Base-by-base conservation (phyloP, 2,113 vertebrate genomes). In the Opisthocomus hoazin region DNA sequence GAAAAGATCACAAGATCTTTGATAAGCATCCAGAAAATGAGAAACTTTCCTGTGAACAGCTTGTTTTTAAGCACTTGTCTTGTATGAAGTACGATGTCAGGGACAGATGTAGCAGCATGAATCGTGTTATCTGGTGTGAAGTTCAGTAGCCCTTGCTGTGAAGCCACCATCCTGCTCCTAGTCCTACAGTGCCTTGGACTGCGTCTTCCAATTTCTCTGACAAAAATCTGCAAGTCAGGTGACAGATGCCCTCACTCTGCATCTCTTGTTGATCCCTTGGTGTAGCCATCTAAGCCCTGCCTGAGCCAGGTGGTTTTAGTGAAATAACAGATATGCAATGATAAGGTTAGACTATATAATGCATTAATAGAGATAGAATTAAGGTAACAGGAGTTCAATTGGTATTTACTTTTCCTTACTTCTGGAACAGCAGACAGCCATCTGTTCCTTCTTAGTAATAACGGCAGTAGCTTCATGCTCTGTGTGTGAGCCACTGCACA, bases 301-400 rank as follows among this genome's bases (percentile, higher is more conserved):
- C 15, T 5, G 54, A 80, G 10, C 10, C 45, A 32, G 15, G 37
- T 70, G 65, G 17, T 18, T 90, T 61, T 75, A 37, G 34, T n/a
- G 63, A 56, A 43, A 16, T 21, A 45, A 56, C 10, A 27, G 32
- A 5, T 16, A 5, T 0, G 2, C 11, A 18, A 2, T 10, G 14
- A 8, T 30, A 7, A 1, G 6, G 7, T 30, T 21, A 20, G 53
- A 23, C 17, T 43, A 3, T 18, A 12, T 2, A 64, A 39, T 27
- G 8, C 36, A 19, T 70, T 12, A 24, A 2, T 32, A 20, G 13
- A 58, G 79, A 46, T 50, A 6, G 37, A 54, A n/a, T 46, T 43
- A 14, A 75, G 43, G 36, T 78, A 64, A 13, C 4, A 0, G 5
- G 36, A 29, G 7, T n/a, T 13, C 36, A 2, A 2, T 29, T 68